phyloP scores from a whole-genome alignment of 2,797 vertebrate genomes.

The Mormyrus proboscirostris region DNA sequence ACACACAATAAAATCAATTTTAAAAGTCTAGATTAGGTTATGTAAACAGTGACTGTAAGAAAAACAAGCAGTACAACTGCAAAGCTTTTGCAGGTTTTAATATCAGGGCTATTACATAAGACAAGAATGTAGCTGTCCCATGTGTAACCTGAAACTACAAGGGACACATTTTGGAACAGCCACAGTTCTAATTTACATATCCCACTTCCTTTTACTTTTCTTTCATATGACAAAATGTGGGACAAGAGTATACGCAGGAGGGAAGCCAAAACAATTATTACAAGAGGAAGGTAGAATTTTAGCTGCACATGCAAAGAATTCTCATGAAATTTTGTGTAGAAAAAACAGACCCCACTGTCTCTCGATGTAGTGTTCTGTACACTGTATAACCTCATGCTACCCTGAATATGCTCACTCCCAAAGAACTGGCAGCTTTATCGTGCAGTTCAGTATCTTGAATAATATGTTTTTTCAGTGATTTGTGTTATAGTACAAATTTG shows the following conservation, averaged over 20 bases:
- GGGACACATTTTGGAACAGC: neutral
- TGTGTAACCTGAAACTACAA: neutral
- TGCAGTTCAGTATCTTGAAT: neutral
- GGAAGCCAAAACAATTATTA: neutral
- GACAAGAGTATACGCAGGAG: neutral
- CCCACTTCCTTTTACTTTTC: neutral
- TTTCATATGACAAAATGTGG: neutral
- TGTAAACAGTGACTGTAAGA: neutral
- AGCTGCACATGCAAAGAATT: neutral
- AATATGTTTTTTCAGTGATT: neutral
- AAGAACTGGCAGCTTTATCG: neutral
- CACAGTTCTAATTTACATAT: neutral
- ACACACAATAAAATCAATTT: neutral
- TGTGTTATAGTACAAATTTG: neutral
- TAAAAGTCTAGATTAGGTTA: neutral
- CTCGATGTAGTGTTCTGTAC: neutral
- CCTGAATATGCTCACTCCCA: neutral
- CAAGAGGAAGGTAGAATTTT: neutral
- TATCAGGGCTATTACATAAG: neutral
- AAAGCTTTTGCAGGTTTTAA: neutral
- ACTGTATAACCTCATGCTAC: neutral
- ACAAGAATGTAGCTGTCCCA: neutral
- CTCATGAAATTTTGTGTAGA: neutral
- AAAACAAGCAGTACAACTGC: neutral
- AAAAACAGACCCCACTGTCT: neutral